Evolutionary conservation across 1,140 invertebrate species (phyloP).

Genomic region (Drosophila teissieri): DNA sequence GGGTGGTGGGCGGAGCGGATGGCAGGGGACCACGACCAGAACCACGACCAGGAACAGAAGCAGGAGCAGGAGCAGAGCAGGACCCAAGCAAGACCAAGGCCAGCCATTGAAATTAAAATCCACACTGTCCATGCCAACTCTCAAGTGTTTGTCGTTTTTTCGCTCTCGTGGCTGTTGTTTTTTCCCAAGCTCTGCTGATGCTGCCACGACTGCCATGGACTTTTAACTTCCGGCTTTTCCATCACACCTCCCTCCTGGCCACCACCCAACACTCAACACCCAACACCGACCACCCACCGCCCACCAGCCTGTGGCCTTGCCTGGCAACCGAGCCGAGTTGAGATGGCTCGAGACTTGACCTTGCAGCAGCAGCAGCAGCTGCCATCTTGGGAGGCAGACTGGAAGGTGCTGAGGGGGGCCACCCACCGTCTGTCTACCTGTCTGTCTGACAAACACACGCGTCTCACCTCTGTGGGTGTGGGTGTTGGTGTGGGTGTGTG

Average conservation of each 20-base stretch:
- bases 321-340: slow-evolving; percentile 47
- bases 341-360: slow-evolving; percentile 55
- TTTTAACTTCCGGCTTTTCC: slow-evolving; percentile 73
- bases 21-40: background rate
- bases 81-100: background rate
- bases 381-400: slow-evolving; percentile 48
- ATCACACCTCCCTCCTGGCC: background rate
- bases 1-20: too few relatives aligned
- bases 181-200: slow-evolving; percentile 2
- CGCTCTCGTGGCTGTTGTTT: slow-evolving; percentile 21
- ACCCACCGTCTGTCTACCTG: slow-evolving; percentile 34
- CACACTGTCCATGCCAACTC: slow-evolving; percentile 44
- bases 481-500: slow-evolving; percentile 16
- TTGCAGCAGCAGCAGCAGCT: slow-evolving; percentile 37
- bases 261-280: background rate
- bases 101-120: slow-evolving; percentile 56
- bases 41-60: too few relatives aligned
- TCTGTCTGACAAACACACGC: slow-evolving; percentile 49
- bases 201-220: slow-evolving; percentile 37
- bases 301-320: slow-evolving; percentile 23
- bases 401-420: background rate
- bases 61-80: too few relatives aligned
- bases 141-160: slow-evolving; percentile 63
- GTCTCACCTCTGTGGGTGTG: slow-evolving; percentile 12
- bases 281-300: background rate